These are phyloP conservation scores for Eurois occulta DNA, from an alignment of 2,888 invertebrate genomes.

Conservation along the genomic window DNA sequence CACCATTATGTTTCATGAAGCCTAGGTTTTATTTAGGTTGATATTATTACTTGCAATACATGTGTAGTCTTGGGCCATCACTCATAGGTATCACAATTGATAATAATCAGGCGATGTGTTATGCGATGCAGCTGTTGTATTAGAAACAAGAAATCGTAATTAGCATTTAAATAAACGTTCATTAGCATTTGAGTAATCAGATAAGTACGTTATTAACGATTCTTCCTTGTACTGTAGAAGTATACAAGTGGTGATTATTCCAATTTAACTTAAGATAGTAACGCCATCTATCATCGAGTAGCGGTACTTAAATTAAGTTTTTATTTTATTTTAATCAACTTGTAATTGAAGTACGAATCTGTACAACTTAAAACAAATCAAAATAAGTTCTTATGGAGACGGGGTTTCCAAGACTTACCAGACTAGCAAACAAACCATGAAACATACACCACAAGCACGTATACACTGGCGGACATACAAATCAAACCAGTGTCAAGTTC, in stretches of 20 bases:
- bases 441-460: background rate
- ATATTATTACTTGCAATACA: slow-evolving; percentile 61
- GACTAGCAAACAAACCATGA: slow-evolving; percentile 16
- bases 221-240: background rate
- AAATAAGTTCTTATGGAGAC: background rate
- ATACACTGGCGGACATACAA: slow-evolving; percentile 28
- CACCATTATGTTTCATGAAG: slow-evolving; percentile 78
- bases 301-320: slow-evolving; percentile 27
- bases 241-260: background rate
- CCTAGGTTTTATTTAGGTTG: slow-evolving; percentile 77
- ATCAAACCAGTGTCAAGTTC: slow-evolving; percentile 36
- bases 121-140: slow-evolving; percentile 25
- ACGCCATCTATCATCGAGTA: slow-evolving; percentile 71
- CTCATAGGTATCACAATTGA: slow-evolving; percentile 33
- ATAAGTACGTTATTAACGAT: background rate
- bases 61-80: slow-evolving; percentile 42
- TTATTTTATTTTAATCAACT: background rate
- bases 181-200: slow-evolving; percentile 21
- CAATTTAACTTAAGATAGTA: background rate
- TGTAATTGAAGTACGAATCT: background rate
- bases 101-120: slow-evolving; percentile 43
- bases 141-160: slow-evolving; percentile 31
- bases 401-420: background rate
- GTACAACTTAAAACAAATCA: background rate
- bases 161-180: slow-evolving; percentile 24